Evolutionary conservation across 2,113 vertebrate species (phyloP), one percentile per base, ranked within the genome.

Genomic region (Carassius carassius): DNA sequence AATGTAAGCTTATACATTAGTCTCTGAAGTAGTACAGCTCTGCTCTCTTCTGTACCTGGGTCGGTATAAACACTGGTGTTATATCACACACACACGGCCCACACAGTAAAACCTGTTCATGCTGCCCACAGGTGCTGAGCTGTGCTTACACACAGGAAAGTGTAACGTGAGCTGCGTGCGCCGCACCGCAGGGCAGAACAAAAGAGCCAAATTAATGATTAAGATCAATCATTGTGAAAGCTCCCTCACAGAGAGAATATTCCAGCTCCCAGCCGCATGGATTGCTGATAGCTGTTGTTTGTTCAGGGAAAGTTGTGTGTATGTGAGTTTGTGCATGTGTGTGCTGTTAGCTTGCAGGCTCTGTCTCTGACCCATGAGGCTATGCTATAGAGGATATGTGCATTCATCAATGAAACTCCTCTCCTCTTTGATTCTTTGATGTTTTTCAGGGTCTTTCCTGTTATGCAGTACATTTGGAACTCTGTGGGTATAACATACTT

Each of bases 161-260:
- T 69, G 78, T 21, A 78, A 35, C 47, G 16, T 19, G 75, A 70
- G 35, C 35, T 73, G 62, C 79, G 62, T 51, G 62, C 5, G 63
- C 44, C 16, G 12, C 32, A 47, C 63, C 54, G 21, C 49, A 47
- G 76, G 84, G 56, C 76, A 67, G 25, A 84, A 78, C 25, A 62
- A 72, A 72, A 73, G 65, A 80, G 67, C 65, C 84, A 80, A 80
- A 85, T 80, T 78, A 86, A 78, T 58, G 63, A 82, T 82, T 82
- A 25, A 82, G 19, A 86, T 86, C 85, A 82, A 83, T 86, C 85
- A 86, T 83, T 83, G 63, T 82, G 85, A 86, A 86, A 73, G 79
- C 70, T 86, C 32, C 75, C 35, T 85, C 84, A 63, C 54, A 80
- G 63, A 76, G 60, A 69, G 44, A 78, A 56, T 54, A 65, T 56